A percentile compares a stretch with the other conserved stretches of the same genome.
Evolutionary conservation across 1,140 invertebrate genomes (phyloP).

Genomic region (Lanistes nyassanus): DNA sequence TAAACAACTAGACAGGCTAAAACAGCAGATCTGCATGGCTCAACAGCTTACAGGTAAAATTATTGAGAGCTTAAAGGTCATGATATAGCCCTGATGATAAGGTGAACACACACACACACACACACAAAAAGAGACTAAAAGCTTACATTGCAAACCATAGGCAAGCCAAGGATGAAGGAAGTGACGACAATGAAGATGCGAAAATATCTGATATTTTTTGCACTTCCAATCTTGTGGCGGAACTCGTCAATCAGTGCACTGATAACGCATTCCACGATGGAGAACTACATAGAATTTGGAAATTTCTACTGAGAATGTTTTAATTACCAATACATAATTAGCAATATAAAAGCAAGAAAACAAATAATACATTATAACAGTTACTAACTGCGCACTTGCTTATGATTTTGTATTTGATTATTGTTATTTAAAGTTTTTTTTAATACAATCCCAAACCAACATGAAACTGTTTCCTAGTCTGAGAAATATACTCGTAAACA

Average conservation of each 20-base stretch:
- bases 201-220: constrained; percentile 46
- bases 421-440: too few species aligned
- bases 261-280: constrained; percentile 62
- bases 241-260: constrained; percentile 62
- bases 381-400: not conserved
- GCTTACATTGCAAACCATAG: constrained; percentile 77
- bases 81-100: too few species aligned
- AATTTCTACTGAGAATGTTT: not conserved
- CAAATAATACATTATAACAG: not conserved
- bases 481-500: too few species aligned
- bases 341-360: constrained; percentile 15
- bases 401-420: too few species aligned
- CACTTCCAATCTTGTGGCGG: constrained; percentile 32
- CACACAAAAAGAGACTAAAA: too few species aligned
- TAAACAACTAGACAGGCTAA: too few species aligned
- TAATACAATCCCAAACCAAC: too few species aligned
- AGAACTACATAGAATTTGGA: constrained; percentile 49
- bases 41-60: too few species aligned
- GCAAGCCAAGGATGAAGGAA: constrained; percentile 74
- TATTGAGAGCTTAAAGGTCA: too few species aligned
- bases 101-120: too few species aligned
- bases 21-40: too few species aligned
- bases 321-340: not conserved
- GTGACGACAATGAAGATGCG: constrained; percentile 63
- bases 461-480: too few species aligned